Evolutionary conservation across 1,140 invertebrate genomes (phyloP).

Genomic region (Drosophila athabasca): DNA sequence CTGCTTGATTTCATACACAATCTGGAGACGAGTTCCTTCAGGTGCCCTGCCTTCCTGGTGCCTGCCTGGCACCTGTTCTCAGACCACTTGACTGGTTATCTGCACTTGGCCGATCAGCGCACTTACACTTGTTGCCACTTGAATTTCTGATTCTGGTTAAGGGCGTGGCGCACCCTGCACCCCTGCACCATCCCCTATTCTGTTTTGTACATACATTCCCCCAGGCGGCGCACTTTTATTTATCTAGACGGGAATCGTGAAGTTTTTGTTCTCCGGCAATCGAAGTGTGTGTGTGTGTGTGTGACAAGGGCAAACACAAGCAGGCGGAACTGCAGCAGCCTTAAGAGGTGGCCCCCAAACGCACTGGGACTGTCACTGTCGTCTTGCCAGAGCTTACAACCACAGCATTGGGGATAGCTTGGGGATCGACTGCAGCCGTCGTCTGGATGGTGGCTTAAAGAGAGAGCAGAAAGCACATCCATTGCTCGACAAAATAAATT

Average conservation of each 20-base stretch:
- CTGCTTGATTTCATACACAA: conserved; percentile 79
- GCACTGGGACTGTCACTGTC: conserved; percentile 41
- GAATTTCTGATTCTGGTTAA: conserved; percentile 17
- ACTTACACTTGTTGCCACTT: conserved; percentile 78
- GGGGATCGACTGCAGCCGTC: conserved; percentile 14
- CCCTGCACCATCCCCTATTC: not conserved
- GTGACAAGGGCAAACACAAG: conserved; percentile 46
- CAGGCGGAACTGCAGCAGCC: conserved; percentile 37
- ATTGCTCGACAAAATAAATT: conserved; percentile 48
- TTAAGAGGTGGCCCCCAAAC: conserved; percentile 23
- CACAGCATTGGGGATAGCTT: conserved; percentile 32
- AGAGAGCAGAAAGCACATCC: no score
- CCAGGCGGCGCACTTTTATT: conserved; percentile 45
- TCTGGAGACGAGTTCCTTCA: conserved; percentile 64
- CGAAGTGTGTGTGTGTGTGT: conserved; percentile 26
- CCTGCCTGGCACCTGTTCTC: conserved; percentile 39
- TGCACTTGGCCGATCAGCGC: conserved; percentile 75
- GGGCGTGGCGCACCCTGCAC: conserved; percentile 7
- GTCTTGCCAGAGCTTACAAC: conserved; percentile 42
- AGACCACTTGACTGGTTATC: conserved; percentile 72
- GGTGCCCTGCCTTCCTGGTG: conserved; percentile 38
- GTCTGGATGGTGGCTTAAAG: conserved; percentile 12
- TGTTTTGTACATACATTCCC: not conserved
- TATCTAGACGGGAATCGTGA: conserved; percentile 53
- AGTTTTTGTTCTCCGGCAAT: conserved; percentile 51